These are phyloP conservation scores for Andrena hattorfiana DNA, from an alignment of 2,888 invertebrate species.

Conservation along the genomic window DNA sequence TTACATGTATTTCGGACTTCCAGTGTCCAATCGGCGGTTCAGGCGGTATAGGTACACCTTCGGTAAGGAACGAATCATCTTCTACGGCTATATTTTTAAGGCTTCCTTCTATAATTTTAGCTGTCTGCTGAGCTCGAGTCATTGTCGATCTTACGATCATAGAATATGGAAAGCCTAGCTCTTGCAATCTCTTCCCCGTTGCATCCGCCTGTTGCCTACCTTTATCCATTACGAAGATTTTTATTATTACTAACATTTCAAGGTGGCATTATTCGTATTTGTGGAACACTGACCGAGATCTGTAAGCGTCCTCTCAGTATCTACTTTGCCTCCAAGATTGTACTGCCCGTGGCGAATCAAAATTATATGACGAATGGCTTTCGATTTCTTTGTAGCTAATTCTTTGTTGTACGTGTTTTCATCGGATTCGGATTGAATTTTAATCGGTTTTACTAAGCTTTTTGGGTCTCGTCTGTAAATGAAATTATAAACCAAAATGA, in stretches of 20 bases:
- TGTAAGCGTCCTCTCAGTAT: slow-evolving; percentile 92
- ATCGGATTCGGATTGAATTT: slow-evolving; percentile 85
- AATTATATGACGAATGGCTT: slow-evolving; percentile 92
- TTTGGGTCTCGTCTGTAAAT: slow-evolving; percentile 90
- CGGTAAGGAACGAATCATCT: slow-evolving; percentile 92
- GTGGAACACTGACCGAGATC: slow-evolving; percentile 88
- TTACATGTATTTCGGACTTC: slow-evolving; percentile 93
- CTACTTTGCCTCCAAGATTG: slow-evolving; percentile 89
- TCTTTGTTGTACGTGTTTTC: slow-evolving; percentile 90
- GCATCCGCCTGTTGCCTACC: slow-evolving; percentile 94
- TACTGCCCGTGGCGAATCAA: slow-evolving; percentile 98
- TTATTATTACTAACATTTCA: slow-evolving; percentile 5
- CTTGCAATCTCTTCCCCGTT: slow-evolving; percentile 93
- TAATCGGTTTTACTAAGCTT: slow-evolving; percentile 88
- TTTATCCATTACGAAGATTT: slow-evolving; percentile 78
- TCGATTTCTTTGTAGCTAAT: slow-evolving; percentile 88
- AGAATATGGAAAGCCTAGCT: slow-evolving; percentile 92
- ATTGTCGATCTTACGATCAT: slow-evolving; percentile 95
- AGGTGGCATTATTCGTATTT: neutral
- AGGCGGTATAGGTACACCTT: slow-evolving; percentile 97
- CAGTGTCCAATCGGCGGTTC: slow-evolving; percentile 96
- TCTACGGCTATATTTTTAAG: slow-evolving; percentile 87
- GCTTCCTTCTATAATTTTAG: slow-evolving; percentile 91
- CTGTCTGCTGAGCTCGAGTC: slow-evolving; percentile 97
- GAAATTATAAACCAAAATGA: slow-evolving; percentile 6